Evolutionary conservation across 2,113 vertebrate species (phyloP), one percentile per base, ranked within the genome.

Genomic region (Odontesthes bonariensis): DNA sequence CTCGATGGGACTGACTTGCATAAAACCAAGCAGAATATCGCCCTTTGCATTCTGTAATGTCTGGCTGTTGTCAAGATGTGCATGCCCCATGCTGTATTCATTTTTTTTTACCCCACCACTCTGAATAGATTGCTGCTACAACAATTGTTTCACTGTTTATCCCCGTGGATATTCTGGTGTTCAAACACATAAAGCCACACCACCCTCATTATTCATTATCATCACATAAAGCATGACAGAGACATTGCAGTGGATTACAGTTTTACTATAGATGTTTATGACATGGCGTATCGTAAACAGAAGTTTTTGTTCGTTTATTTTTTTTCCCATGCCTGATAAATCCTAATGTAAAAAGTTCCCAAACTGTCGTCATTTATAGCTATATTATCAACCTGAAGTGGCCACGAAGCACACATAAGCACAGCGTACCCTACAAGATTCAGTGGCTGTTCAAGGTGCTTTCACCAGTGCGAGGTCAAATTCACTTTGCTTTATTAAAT

Each of bases 1-100:
- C 16, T 63, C n/a, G 27, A 42, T 54, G 35, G 61, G 46, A 60
- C 75, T 62, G 63, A 54, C 57, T 66, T 16, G 32, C 19, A 47
- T 71, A 47, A 76, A 81, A 77, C 71, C 79, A 61, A 86, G 53
- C 51, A 47, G 38, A 84, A 68, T 75, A 1, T 47, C 9, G 80
- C 44, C 23, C 23, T 62, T 16, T 59, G 35, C 66, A 38, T 58
- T 56, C 7, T 59, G 33, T 57, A 59, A 7, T 53, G 46, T 69
- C 62, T 56, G 61, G 85, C 46, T 87, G 75, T 70, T 69, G 57
- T 85, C 79, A 88, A 84, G 68, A 92, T 83, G 73, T 87, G 75
- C 40, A 20, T 69, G 47, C 10, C 22, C 75, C 65, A 19, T 62
- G 61, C 61, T 63, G 35, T 54, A 59, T 78, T 84, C 73, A 73